These are phyloP conservation scores for Sialis fuliginosa DNA, from an alignment of 2,888 invertebrate genomes.

Conservation along the genomic window DNA sequence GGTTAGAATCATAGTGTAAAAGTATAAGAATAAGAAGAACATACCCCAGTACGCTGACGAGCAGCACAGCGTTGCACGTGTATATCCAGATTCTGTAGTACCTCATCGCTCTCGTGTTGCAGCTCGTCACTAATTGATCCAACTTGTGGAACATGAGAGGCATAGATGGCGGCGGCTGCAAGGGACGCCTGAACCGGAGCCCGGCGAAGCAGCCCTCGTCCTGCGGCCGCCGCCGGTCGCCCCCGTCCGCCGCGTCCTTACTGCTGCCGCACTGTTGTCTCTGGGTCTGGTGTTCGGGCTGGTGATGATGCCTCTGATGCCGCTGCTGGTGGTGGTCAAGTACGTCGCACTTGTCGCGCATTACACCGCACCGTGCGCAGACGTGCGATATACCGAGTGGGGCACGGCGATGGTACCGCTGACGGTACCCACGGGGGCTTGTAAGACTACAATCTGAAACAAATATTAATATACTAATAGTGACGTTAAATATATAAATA, in stretches of 20 bases:
- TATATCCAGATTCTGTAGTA: constrained; percentile 86
- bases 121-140: constrained; percentile 5
- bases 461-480: too few species aligned
- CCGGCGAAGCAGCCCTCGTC: constrained; percentile 9
- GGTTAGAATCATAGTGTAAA: too few species aligned
- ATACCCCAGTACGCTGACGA: constrained; percentile 53
- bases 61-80: constrained; percentile 76
- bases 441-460: too few species aligned
- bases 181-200: constrained; percentile 15
- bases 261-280: constrained; percentile 28
- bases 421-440: too few species aligned
- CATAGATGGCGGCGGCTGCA: constrained; percentile 4
- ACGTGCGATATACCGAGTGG: constrained; percentile 7
- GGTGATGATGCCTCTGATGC: constrained; percentile 31
- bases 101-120: constrained; percentile 35
- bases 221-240: neutral
- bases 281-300: constrained; percentile 27
- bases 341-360: constrained; percentile 25
- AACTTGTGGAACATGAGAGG: constrained; percentile 2
- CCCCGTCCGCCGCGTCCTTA: constrained; percentile 13
- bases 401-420: neutral
- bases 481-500: too few species aligned
- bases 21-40: neutral
- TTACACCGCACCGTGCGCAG: constrained; percentile 25
- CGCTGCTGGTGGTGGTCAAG: constrained; percentile 16